Evolutionary conservation across 1,140 invertebrate species (phyloP).

Genomic region (Aphaenogaster floridana): DNA sequence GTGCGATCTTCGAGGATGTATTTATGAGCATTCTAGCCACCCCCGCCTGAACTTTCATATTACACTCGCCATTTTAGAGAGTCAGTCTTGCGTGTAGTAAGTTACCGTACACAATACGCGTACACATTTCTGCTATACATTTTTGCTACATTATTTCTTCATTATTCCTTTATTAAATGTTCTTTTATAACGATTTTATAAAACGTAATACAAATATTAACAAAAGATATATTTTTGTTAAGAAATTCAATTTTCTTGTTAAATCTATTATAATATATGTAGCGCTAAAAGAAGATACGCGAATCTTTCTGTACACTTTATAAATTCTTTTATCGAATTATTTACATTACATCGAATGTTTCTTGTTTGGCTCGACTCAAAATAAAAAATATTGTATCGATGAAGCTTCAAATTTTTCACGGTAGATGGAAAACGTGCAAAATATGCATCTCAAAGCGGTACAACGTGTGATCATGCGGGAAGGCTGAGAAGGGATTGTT

Average conservation of each 20-base stretch:
- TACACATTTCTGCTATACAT: neutral
- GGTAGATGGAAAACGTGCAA: conserved; percentile 11
- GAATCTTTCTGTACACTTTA: neutral
- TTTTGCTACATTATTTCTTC: neutral
- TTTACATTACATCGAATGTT: neutral
- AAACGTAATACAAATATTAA: neutral
- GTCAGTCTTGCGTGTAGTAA: conserved; percentile 9
- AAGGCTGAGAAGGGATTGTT: conserved; percentile 56
- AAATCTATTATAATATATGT: neutral
- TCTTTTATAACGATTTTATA: neutral
- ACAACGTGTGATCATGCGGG: conserved; percentile 42
- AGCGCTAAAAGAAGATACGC: neutral
- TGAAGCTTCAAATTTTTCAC: conserved; percentile 7
- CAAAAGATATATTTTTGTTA: neutral
- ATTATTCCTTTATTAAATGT: neutral
- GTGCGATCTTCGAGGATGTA: conserved; percentile 80
- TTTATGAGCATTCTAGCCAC: conserved; percentile 80
- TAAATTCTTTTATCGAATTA: neutral
- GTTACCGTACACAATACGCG: conserved; percentile 44
- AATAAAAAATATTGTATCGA: conserved; percentile 8
- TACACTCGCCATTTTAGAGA: conserved; percentile 69
- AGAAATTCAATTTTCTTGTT: neutral
- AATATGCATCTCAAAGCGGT: conserved; percentile 35
- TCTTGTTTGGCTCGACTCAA: neutral
- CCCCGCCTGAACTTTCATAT: conserved; percentile 75